A percentile compares a stretch with the other conserved stretches of the same genome.
Evolutionary conservation across 2,888 invertebrate species (phyloP).

Genomic region (Melolontha melolontha): DNA sequence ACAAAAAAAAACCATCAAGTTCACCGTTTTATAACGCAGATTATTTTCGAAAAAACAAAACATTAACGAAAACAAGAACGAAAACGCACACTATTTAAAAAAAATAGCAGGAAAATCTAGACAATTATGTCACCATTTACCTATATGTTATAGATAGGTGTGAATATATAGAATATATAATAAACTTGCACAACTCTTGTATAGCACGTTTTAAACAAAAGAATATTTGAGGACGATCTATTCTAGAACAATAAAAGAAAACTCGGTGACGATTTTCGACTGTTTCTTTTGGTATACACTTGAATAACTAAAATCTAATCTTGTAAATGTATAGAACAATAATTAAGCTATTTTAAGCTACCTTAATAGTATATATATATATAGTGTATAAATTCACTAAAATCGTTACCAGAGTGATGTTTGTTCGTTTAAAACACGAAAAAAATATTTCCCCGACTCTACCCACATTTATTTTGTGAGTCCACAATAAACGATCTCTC

Average conservation of each 20-base stretch:
- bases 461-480: constrained; percentile 2
- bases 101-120: constrained; percentile 49
- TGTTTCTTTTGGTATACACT: constrained; percentile 25
- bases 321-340: constrained; percentile 57
- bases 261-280: constrained; percentile 37
- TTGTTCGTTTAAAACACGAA: neutral
- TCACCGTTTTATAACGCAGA: constrained; percentile 30
- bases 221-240: constrained; percentile 31
- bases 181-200: constrained; percentile 40
- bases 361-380: constrained; percentile 47
- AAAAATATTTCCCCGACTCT: constrained; percentile 2
- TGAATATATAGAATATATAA: constrained; percentile 39
- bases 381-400: constrained; percentile 44
- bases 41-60: constrained; percentile 13
- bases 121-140: constrained; percentile 57
- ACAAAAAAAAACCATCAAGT: constrained; percentile 21
- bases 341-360: constrained; percentile 51
- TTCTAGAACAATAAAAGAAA: constrained; percentile 42
- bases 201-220: constrained; percentile 39
- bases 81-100: constrained; percentile 59
- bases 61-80: constrained; percentile 38
- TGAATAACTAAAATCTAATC: constrained; percentile 41
- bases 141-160: constrained; percentile 39
- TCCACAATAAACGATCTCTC: too few species aligned
- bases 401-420: constrained; percentile 19